phyloP scores from a whole-genome alignment of 2,888 invertebrate genomes.

The Drosophila koepferae region DNA sequence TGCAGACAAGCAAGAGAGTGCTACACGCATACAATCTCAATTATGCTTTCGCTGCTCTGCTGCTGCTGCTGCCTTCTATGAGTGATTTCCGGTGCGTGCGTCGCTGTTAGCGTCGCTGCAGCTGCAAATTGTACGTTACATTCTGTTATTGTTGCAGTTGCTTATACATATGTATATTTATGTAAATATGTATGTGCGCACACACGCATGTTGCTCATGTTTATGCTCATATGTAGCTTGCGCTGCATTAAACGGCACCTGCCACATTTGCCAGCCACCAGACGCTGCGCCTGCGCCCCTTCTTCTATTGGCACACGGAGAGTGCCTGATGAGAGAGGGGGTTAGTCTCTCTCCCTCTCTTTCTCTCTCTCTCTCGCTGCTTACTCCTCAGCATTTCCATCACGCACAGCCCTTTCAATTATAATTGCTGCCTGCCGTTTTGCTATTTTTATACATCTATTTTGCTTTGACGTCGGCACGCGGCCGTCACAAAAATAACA shows the following conservation, averaged over 20 bases:
- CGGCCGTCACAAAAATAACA: slow-evolving; percentile 42
- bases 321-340: background rate
- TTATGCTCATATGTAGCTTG: slow-evolving; percentile 31
- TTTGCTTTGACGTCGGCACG: slow-evolving; percentile 68
- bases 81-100: slow-evolving; percentile 82
- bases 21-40: slow-evolving; percentile 17
- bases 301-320: background rate
- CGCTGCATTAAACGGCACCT: slow-evolving; percentile 68
- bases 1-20: slow-evolving; percentile 5
- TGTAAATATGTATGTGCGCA: slow-evolving; percentile 2
- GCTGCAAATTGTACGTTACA: slow-evolving; percentile 64
- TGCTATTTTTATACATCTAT: slow-evolving; percentile 73
- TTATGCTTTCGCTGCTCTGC: slow-evolving; percentile 60
- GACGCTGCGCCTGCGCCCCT: slow-evolving; percentile 61
- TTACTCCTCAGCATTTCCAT: slow-evolving; percentile 69
- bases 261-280: slow-evolving; percentile 56
- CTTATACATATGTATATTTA: background rate
- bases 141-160: slow-evolving; percentile 42
- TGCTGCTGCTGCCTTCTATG: slow-evolving; percentile 60
- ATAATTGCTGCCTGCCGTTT: slow-evolving; percentile 73
- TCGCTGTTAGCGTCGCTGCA: slow-evolving; percentile 47
- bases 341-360: background rate
- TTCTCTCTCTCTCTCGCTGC: background rate
- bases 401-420: slow-evolving; percentile 80
- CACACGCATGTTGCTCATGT: slow-evolving; percentile 20